A percentile compares a stretch with the other conserved stretches of the same genome.
These are phyloP conservation scores for Sebastolobus altivelis DNA, from an alignment of 2,797 vertebrate genomes.

Conservation along the genomic window DNA sequence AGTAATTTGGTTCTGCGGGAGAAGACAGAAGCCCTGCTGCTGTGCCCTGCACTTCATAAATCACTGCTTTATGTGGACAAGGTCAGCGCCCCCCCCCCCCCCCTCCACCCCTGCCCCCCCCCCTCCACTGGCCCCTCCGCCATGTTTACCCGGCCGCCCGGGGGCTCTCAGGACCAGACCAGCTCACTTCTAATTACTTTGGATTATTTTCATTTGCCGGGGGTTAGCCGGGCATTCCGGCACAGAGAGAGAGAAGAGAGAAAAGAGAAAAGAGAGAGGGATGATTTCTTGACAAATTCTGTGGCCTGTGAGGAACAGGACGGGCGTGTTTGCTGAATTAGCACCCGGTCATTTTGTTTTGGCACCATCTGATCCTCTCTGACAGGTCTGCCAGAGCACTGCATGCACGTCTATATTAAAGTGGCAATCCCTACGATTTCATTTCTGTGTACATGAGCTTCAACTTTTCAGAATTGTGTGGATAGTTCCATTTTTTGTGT, in stretches of 20 bases:
- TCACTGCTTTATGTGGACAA: constrained; percentile 99
- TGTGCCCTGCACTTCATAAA: constrained; percentile 99
- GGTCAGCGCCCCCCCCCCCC: constrained; percentile 90
- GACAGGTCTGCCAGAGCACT: constrained; percentile 21
- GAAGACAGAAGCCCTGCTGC: constrained; percentile 99
- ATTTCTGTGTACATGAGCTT: too few relatives aligned
- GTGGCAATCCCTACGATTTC: too few relatives aligned
- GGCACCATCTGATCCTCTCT: constrained; percentile 65
- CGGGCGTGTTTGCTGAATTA: constrained; percentile 87
- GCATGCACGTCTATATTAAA: constrained; percentile 9
- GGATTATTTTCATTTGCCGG: constrained; percentile 99
- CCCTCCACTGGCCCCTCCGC: constrained; percentile 87
- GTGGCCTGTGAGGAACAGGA: constrained; percentile 78
- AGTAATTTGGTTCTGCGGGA: constrained; percentile 98
- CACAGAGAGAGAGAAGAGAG: constrained; percentile 72
- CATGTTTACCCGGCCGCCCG: constrained; percentile 96
- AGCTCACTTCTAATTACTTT: constrained; percentile 99
- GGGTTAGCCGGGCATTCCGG: constrained; percentile 94
- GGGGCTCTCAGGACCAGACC: constrained; percentile 95
- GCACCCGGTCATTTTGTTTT: constrained; percentile 83
- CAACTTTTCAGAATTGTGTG: too few relatives aligned
- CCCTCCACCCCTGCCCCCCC: constrained; percentile 84
- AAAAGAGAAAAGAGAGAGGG: constrained; percentile 78
- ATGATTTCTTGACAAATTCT: constrained; percentile 90
- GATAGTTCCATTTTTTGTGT: too few relatives aligned